Base-by-base conservation (phyloP, 2,797 vertebrate species). In the Agapornis canus region DNA sequence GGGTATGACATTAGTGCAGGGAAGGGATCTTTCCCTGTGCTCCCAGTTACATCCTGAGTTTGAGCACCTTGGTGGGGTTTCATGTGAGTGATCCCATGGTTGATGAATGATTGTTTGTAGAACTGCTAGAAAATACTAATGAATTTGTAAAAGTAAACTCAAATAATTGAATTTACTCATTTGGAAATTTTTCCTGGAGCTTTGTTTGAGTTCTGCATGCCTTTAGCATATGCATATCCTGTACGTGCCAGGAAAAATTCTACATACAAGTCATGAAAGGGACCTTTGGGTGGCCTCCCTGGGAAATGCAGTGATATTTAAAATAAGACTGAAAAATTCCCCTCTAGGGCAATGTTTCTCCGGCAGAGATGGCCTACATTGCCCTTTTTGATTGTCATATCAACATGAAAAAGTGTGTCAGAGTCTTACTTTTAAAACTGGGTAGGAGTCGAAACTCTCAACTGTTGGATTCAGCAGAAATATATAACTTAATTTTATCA, bases 121-220 rank as follows among this genome's bases (percentile, higher is more conserved):
- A 81, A 32, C 8, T 39, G 14, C 25, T 42, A 20, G 57, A 51
- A 75, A 60, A 77, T 25, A 61, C 9, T 3, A 52, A n/a, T 1
- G 0, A 47, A 56, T 72, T 81, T 84, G 16, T 15, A 68, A 51
- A 43, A 76, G 20, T 42, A 79, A 90, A 70, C 8, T 51, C 31
- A 32, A 42, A 70, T 79, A 86, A 84, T 32, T 90, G 56, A 68
- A 82, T 63, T 84, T 73, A 84, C 37, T 93, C 51, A 70, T 57
- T 77, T 76, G 77, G 85, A 96, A 92, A 21, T 31, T 52, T 80
- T 82, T 82, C 71, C 71, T 77, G 76, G 82, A 93, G 86, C 23
- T 3, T 68, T 0, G 0, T 82, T 79, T 89, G 60, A 90, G 71
- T 85, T 82, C 59, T 82, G 60, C n/a, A 14, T 57, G 54, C 22